Percentiles rank a stretch among this genome's conserved stretches.
Conservation (phyloP, 1,140 invertebrate genomes). For the Drosophila busckii region DNA sequence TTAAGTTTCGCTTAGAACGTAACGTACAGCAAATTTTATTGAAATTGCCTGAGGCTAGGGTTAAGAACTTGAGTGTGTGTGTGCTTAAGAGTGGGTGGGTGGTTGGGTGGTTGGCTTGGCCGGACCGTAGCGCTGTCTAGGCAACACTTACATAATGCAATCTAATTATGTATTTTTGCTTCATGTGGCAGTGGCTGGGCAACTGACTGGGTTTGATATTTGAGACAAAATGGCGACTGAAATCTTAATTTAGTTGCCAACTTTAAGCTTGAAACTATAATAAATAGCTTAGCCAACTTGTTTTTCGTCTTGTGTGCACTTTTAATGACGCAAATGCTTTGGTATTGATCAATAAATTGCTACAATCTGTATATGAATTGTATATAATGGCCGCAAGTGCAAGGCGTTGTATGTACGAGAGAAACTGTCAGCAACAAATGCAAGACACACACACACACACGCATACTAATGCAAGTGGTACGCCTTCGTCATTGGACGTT, state of each 20-base stretch:
- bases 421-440: conserved; percentile 37
- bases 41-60: conserved; percentile 47
- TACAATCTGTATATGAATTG: conserved; percentile 31
- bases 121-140: conserved; percentile 28
- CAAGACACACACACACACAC: conserved; percentile 19
- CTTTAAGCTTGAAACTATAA: background rate
- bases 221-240: conserved; percentile 4
- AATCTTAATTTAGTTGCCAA: background rate
- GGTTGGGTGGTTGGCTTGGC: background rate
- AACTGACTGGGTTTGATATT: conserved; percentile 3
- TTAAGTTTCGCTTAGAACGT: conserved; percentile 27
- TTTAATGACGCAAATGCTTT: conserved; percentile 51
- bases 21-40: conserved; percentile 58
- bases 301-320: background rate
- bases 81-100: background rate
- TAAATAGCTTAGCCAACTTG: background rate
- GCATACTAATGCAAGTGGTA: conserved; percentile 3
- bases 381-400: conserved; percentile 19
- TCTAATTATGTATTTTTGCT: conserved; percentile 58
- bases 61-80: no score
- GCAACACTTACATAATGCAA: conserved; percentile 72
- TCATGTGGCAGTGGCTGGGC: background rate
- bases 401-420: conserved; percentile 10
- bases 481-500: conserved; percentile 29
- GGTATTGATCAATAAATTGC: conserved; percentile 70